These are phyloP conservation scores for Rhinoptilus africanus DNA, from an alignment of 2,113 vertebrate genomes.

Conservation along the genomic window DNA sequence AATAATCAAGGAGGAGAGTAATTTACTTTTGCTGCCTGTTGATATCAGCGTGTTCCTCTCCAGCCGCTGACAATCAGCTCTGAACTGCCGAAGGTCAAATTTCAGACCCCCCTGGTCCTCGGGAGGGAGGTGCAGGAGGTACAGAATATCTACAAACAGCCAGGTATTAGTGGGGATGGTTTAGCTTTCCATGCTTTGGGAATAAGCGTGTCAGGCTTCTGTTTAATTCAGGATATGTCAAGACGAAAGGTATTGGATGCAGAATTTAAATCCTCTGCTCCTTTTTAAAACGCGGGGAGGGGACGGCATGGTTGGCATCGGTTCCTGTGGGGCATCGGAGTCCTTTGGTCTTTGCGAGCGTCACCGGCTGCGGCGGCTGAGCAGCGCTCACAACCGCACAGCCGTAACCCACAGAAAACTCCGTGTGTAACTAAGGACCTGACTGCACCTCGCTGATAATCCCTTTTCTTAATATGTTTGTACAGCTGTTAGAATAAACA, in stretches of 20 bases:
- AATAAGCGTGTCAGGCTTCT: not conserved
- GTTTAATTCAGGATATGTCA: not conserved
- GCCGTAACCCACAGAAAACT: not conserved
- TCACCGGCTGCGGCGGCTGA: not conserved
- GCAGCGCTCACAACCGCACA: rapidly evolving
- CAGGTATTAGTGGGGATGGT: not conserved
- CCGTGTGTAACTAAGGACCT: not conserved
- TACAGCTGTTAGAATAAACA: not conserved
- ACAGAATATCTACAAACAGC: rapidly evolving
- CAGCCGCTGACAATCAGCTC: not conserved
- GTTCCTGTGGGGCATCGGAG: not conserved
- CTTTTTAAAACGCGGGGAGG: not conserved
- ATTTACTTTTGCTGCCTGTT: not conserved
- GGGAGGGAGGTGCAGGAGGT: not conserved
- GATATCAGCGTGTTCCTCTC: not conserved
- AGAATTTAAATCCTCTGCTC: not conserved
- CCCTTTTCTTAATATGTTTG: not conserved
- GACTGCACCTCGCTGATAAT: not conserved
- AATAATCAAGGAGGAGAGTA: not conserved
- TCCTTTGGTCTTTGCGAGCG: not conserved
- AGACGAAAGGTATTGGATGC: not conserved
- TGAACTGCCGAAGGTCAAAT: not conserved
- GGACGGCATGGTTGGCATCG: not conserved
- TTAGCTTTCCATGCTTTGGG: not conserved
- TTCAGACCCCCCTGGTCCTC: not conserved